Evolutionary conservation across 2,888 invertebrate genomes (phyloP).

Genomic region (Keiferia lycopersicella): DNA sequence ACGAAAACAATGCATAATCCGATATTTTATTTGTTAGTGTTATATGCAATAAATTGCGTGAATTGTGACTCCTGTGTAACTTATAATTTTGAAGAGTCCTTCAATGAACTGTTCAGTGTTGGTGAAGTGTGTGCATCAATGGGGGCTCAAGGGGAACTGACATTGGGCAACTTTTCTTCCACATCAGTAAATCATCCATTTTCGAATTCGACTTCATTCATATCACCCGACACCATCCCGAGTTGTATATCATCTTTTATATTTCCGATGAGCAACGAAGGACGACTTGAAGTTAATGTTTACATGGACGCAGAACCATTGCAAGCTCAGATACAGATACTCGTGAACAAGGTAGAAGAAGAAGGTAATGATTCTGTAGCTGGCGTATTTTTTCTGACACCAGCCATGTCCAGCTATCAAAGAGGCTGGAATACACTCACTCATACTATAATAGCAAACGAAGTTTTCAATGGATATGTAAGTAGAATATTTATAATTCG

Average conservation of each 20-base stretch:
- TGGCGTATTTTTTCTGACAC: constrained; percentile 20
- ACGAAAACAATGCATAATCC: not conserved
- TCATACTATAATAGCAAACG: not conserved
- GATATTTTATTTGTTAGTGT: not conserved
- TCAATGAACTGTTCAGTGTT: not conserved
- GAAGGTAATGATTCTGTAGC: constrained; percentile 34
- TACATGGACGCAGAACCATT: constrained; percentile 41
- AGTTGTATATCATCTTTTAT: constrained; percentile 41
- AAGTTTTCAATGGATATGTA: constrained; percentile 13
- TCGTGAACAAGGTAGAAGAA: constrained; percentile 40
- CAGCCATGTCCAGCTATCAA: constrained; percentile 27
- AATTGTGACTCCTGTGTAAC: constrained; percentile 3
- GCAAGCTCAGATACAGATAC: constrained; percentile 45
- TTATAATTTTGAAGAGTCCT: not conserved
- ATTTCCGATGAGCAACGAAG: constrained; percentile 45
- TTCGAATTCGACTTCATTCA: constrained; percentile 41
- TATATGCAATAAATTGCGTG: not conserved
- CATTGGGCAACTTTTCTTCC: constrained; percentile 38
- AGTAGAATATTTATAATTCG: not conserved
- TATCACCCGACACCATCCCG: constrained; percentile 37
- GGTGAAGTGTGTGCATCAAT: constrained; percentile 37
- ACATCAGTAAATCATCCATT: constrained; percentile 39
- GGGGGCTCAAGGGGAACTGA: constrained; percentile 39
- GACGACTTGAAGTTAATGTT: constrained; percentile 50
- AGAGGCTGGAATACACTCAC: constrained; percentile 44